Percentiles rank a stretch among this genome's conserved stretches.
phyloP scores from a whole-genome alignment of 2,113 vertebrate species.

The Vanacampus margaritifer region DNA sequence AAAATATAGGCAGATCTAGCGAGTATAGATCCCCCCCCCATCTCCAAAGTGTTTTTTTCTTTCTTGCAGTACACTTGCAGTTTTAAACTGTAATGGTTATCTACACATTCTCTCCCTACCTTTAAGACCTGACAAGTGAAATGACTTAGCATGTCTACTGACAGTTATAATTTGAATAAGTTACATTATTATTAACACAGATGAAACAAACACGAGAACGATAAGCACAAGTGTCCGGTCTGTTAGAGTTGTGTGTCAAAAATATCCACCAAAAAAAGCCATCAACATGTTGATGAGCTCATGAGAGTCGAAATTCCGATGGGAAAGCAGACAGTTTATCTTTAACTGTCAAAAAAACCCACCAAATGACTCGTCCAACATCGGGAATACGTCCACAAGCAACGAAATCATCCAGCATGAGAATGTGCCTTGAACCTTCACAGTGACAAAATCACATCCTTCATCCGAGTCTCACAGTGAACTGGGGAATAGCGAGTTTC shows the following conservation, averaged over 20 bases:
- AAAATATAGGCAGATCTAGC: background rate
- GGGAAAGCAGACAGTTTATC: conserved; percentile 27
- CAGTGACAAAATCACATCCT: conserved; percentile 36
- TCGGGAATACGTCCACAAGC: conserved; percentile 17
- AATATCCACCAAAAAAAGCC: conserved; percentile 25
- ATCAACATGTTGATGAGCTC: conserved; percentile 34
- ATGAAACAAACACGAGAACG: conserved; percentile 70
- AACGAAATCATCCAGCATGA: conserved; percentile 29
- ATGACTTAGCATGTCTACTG: conserved; percentile 45
- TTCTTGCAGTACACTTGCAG: background rate
- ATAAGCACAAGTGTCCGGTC: conserved; percentile 78
- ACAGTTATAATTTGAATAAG: conserved; percentile 64
- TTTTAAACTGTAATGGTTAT: conserved; percentile 15
- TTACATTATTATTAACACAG: conserved; percentile 71
- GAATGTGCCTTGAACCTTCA: conserved; percentile 44
- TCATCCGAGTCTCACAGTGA: conserved; percentile 62
- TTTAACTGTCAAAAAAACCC: conserved; percentile 17
- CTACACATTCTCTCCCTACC: conserved; percentile 44
- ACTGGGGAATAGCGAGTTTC: conserved; percentile 40
- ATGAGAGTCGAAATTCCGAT: conserved; percentile 17
- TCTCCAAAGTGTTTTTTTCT: background rate
- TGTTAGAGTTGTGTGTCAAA: conserved; percentile 64
- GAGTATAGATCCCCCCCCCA: background rate
- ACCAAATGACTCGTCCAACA: background rate
- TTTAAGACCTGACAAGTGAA: conserved; percentile 46